Evolutionary conservation across 37 sponge, comb jelly and placozoan genomes (phyloP), one percentile per base, ranked within the genome.

Genomic region (Aplysina aerophoba): DNA sequence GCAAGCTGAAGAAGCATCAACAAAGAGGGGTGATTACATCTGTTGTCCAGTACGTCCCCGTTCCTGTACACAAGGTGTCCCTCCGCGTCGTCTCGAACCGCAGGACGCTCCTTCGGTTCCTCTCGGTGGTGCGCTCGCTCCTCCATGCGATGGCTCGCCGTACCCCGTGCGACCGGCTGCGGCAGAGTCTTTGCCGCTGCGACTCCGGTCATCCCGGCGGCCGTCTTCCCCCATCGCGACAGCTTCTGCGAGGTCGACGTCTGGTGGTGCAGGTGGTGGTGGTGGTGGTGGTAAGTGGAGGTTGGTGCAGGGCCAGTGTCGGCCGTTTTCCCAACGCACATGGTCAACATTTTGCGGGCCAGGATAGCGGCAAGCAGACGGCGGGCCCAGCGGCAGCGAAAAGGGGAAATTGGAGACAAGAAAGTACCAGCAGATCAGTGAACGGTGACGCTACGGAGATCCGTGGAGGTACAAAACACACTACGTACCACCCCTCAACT

Each of bases 51-150:
- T 12, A 73, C 8, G 41, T 97, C 97, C 61, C 95, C 97, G 34
- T 86, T 81, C 37, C 72, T 60, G 87, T 97, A 97, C 31, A 97
- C 91, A 24, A 97, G 91, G 55, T 97, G 97, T 39, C 97, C 97
- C 13, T 95, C 95, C 36, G 79, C 86, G 31, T 94, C 95, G 87
- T 97, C 97, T 33, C 90, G 56, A 1, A 94, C 90, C 8, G 55
- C 60, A 21, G 62, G 25, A 0, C 39, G 39, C 25, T 85, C 86
- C 53, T 85, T 69, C 54, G 39, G 11, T 13, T 78, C 86, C 65
- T 75, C 65, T 8, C 24, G 28, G 11, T 63, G 65, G 4, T 12
- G 24, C 28, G 65, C 11, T 8, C 24, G 59, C 21, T 57, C 65
- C 54, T 25, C 41, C 28, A 71, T n/a, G 75, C 40, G 54, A 24